Evolutionary conservation across 1,140 invertebrate genomes (phyloP).

Genomic region (Pissodes strobi): DNA sequence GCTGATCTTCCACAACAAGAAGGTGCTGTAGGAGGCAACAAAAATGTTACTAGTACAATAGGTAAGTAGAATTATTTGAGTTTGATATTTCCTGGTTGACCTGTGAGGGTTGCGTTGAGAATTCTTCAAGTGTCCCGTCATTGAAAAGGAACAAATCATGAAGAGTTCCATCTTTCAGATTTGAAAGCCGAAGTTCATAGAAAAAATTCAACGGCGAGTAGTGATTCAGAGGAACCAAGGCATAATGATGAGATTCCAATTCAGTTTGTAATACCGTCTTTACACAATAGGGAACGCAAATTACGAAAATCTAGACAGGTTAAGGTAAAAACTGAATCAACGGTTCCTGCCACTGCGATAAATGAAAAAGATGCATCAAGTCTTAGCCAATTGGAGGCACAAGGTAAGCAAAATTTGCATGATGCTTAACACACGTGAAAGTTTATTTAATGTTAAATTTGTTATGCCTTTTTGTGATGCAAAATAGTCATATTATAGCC

Average conservation of each 20-base stretch:
- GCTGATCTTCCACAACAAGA: slow-evolving; percentile 64
- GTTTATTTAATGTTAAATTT: not conserved
- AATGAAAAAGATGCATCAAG: slow-evolving; percentile 36
- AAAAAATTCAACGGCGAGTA: slow-evolving; percentile 87
- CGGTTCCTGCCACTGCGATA: slow-evolving; percentile 28
- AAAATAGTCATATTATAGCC: no score
- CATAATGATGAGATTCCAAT: not conserved
- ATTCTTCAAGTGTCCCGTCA: no score
- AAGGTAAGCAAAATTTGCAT: not conserved
- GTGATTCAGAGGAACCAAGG: slow-evolving; percentile 54
- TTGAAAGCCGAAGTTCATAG: slow-evolving; percentile 90
- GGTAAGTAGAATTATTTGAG: slow-evolving; percentile 61
- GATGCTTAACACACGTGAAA: no score
- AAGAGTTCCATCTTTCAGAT: slow-evolving; percentile 66
- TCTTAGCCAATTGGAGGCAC: slow-evolving; percentile 34
- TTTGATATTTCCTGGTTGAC: no score
- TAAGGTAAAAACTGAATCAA: slow-evolving; percentile 38
- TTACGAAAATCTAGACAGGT: slow-evolving; percentile 26
- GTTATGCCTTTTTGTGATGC: not conserved
- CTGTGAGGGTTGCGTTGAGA: not conserved
- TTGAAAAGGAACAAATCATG: no score
- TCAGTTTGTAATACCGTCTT: not conserved
- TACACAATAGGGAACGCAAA: slow-evolving; percentile 1
- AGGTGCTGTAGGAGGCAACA: slow-evolving; percentile 31
- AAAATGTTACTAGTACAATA: slow-evolving; percentile 66